phyloP scores from a whole-genome alignment of 2,888 invertebrate genomes.

The Cryptocephalus primarius region DNA sequence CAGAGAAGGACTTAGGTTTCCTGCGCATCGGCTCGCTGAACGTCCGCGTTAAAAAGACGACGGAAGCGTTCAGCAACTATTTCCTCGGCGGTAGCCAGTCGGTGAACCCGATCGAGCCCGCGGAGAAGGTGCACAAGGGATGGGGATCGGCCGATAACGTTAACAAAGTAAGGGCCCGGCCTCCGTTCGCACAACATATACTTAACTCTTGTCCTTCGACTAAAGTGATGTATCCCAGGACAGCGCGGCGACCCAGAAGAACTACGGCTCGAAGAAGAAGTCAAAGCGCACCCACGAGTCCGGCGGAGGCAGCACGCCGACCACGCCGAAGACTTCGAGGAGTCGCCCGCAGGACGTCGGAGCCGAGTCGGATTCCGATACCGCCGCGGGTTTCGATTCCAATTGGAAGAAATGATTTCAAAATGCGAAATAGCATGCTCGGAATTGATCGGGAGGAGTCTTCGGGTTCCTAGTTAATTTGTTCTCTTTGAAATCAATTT shows the following conservation, averaged over 20 bases:
- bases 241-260: constrained; percentile 63
- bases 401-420: constrained; percentile 48
- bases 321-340: constrained; percentile 49
- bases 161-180: constrained; percentile 45
- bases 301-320: constrained; percentile 49
- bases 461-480: too few relatives aligned
- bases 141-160: constrained; percentile 90
- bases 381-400: constrained; percentile 76
- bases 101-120: constrained; percentile 31
- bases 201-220: too few relatives aligned
- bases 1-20: constrained; percentile 83
- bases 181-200: too few relatives aligned
- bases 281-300: constrained; percentile 49
- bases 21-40: constrained; percentile 86
- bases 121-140: constrained; percentile 68
- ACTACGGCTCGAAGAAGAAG: constrained; percentile 46
- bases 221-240: constrained; percentile 36
- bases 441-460: constrained; percentile 4
- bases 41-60: constrained; percentile 84
- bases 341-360: constrained; percentile 11
- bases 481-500: too few relatives aligned
- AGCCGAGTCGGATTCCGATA: constrained; percentile 75
- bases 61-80: constrained; percentile 85
- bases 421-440: not conserved
- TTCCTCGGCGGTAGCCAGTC: constrained; percentile 59